Conservation (phyloP, 2,888 invertebrate genomes). For the Eupithecia inturbata region DNA sequence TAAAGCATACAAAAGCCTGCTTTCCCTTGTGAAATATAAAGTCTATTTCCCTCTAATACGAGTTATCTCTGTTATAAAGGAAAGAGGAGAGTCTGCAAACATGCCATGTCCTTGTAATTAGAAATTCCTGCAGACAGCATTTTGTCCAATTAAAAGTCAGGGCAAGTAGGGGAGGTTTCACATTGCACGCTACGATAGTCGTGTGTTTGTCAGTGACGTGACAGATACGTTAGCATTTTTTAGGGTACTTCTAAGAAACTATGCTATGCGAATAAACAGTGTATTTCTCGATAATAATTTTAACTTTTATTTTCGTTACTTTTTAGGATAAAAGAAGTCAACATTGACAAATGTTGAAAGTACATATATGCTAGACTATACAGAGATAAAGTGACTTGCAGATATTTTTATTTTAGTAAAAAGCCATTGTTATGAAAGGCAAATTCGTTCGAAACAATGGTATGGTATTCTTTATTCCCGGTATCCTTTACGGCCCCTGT, state of each 20-base stretch:
- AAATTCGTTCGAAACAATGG: no score
- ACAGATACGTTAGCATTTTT: background rate
- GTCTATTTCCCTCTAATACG: background rate
- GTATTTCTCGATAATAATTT: no score
- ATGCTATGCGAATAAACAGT: no score
- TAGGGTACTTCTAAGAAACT: background rate
- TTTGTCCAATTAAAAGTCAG: conserved; percentile 11
- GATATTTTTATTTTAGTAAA: background rate
- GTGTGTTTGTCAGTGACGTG: background rate
- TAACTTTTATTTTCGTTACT: no score
- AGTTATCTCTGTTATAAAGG: background rate
- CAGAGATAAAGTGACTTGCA: background rate
- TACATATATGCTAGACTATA: background rate
- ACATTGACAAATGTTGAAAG: background rate
- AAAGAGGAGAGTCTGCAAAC: background rate
- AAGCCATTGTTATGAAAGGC: no score
- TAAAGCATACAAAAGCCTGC: background rate
- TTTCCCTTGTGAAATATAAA: background rate
- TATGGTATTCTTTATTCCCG: no score
- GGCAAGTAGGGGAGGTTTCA: background rate
- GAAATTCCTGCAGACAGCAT: conserved; percentile 20
- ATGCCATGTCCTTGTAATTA: conserved; percentile 12
- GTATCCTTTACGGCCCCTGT: no score
- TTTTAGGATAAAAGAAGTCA: no score
- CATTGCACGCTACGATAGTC: background rate